A percentile compares a stretch with the other conserved stretches of the same genome.
Conservation (phyloP, 2,888 invertebrate genomes). For the Ypsolopha scabrella region DNA sequence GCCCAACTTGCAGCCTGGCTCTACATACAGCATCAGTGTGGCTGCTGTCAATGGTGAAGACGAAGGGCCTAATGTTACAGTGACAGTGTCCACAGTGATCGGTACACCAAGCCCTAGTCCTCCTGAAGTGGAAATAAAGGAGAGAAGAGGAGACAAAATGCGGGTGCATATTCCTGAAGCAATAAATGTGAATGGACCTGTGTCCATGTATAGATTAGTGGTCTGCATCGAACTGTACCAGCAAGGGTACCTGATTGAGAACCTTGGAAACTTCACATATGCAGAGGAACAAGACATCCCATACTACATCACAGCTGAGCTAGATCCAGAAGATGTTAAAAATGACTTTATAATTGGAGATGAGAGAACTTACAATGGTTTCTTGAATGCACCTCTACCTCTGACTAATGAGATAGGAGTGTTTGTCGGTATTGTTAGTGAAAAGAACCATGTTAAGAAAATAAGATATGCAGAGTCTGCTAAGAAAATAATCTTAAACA, state of each 20-base stretch:
- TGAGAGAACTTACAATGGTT: slow-evolving; percentile 77
- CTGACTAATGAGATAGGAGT: slow-evolving; percentile 74
- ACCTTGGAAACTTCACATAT: slow-evolving; percentile 74
- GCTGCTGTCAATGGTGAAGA: slow-evolving; percentile 73
- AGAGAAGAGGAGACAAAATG: slow-evolving; percentile 72
- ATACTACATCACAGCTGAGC: slow-evolving; percentile 87
- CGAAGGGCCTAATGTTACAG: slow-evolving; percentile 68
- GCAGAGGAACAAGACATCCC: slow-evolving; percentile 76
- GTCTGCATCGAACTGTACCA: slow-evolving; percentile 76
- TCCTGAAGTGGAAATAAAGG: slow-evolving; percentile 73
- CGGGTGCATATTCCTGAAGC: slow-evolving; percentile 76
- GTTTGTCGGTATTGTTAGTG: slow-evolving; percentile 78
- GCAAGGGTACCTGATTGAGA: slow-evolving; percentile 73
- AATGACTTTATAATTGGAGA: slow-evolving; percentile 84
- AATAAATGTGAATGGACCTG: slow-evolving; percentile 82
- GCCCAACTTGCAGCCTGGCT: slow-evolving; percentile 78
- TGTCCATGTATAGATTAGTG: slow-evolving; percentile 80
- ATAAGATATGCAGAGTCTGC: slow-evolving; percentile 73
- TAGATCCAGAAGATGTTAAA: slow-evolving; percentile 74
- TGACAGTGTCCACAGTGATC: slow-evolving; percentile 76
- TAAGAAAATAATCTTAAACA: slow-evolving; percentile 63
- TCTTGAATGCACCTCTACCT: slow-evolving; percentile 80
- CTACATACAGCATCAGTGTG: slow-evolving; percentile 80
- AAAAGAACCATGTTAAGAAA: slow-evolving; percentile 74
- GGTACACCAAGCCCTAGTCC: slow-evolving; percentile 80